phyloP scores from a whole-genome alignment of 64 coral and sea anemone genomes.

The Hydrozoanthus tunicans region DNA sequence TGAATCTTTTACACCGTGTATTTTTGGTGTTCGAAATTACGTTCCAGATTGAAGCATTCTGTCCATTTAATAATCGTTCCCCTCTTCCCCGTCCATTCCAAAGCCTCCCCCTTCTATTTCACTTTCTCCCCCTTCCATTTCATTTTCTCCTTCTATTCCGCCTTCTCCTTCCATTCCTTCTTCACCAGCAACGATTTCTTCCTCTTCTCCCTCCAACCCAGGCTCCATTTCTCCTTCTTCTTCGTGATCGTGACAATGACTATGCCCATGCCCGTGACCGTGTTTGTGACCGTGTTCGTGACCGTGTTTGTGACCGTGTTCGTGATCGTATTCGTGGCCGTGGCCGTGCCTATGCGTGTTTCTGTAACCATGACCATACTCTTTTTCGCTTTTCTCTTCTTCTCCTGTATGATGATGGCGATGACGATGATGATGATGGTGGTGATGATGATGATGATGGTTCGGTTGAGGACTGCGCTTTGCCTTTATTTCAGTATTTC shows the following conservation, averaged over 20 bases:
- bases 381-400: not conserved
- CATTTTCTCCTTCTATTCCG: not conserved
- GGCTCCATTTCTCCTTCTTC: not conserved
- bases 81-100: too few species aligned
- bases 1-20: too few species aligned
- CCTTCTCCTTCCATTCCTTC: too few species aligned
- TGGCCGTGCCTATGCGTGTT: not conserved
- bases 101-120: not conserved
- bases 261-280: too few species aligned
- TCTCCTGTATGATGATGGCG: not conserved
- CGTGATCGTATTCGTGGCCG: not conserved
- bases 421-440: not conserved
- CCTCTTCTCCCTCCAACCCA: not conserved
- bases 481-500: not conserved
- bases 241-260: not conserved
- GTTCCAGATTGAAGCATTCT: not conserved
- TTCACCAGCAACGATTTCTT: not conserved
- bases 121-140: not conserved
- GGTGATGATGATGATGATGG: not conserved
- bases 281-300: too few species aligned
- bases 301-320: too few species aligned
- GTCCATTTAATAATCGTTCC: not conserved
- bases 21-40: too few species aligned
- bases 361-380: not conserved
- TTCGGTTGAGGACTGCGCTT: not conserved